Evolutionary conservation across 2,113 vertebrate genomes (phyloP).

Genomic region (Gymnorhina tibicen): DNA sequence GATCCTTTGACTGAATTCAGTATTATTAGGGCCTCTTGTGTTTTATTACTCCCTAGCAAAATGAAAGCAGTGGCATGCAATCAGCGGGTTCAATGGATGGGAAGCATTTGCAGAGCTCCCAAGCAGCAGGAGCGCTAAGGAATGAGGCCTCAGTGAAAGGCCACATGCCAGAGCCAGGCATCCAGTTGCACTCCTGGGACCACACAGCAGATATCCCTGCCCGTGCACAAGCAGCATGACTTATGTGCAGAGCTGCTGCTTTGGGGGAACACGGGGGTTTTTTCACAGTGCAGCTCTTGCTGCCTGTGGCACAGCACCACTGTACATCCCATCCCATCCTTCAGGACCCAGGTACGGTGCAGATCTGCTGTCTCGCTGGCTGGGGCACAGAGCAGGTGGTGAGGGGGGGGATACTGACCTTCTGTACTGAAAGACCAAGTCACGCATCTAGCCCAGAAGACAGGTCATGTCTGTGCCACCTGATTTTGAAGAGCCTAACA

Average conservation of each 20-base stretch:
- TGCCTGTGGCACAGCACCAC: neutral
- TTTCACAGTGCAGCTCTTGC: neutral
- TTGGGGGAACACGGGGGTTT: neutral
- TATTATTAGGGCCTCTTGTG: neutral
- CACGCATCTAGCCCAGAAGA: neutral
- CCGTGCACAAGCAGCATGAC: neutral
- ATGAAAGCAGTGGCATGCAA: neutral
- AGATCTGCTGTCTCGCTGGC: neutral
- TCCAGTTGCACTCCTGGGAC: neutral
- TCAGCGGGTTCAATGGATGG: neutral
- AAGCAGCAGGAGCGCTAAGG: neutral
- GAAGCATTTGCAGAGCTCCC: neutral
- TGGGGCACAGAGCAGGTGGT: neutral
- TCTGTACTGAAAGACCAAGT: neutral
- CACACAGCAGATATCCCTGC: neutral
- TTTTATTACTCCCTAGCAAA: neutral
- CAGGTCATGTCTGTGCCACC: neutral
- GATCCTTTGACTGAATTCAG: neutral
- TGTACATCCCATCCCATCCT: neutral
- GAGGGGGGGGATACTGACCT: neutral
- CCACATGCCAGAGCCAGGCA: no score
- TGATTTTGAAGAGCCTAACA: neutral
- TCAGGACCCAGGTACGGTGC: neutral
- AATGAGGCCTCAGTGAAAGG: neutral
- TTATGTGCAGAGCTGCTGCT: neutral